Evolutionary conservation across 2,888 invertebrate species (phyloP).

Genomic region (Bembecia ichneumoniformis): DNA sequence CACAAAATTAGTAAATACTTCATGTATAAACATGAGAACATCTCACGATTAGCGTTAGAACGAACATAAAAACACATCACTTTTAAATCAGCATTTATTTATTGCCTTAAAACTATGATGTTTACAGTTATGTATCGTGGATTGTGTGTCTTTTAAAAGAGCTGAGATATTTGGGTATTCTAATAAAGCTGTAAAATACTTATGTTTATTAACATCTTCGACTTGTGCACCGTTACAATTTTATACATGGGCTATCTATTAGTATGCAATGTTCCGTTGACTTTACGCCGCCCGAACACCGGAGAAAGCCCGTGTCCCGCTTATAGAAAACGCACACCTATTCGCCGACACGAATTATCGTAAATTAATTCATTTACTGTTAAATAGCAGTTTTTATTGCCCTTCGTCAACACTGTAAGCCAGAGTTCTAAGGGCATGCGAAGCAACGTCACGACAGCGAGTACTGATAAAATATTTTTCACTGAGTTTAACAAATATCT

Average conservation of each 20-base stretch:
- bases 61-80: neutral
- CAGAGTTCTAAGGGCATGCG: slow-evolving; percentile 29
- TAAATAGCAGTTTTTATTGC: slow-evolving; percentile 40
- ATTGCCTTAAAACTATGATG: neutral
- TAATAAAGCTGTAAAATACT: slow-evolving; percentile 57
- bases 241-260: slow-evolving; percentile 55
- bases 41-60: too few species aligned
- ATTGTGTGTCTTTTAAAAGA: slow-evolving; percentile 49
- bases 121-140: slow-evolving; percentile 39
- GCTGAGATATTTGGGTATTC: slow-evolving; percentile 35
- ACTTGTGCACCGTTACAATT: slow-evolving; percentile 60
- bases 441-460: neutral
- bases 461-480: too few species aligned
- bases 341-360: slow-evolving; percentile 43
- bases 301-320: slow-evolving; percentile 59
- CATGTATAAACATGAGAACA: too few species aligned
- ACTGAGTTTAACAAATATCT: too few species aligned
- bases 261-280: slow-evolving; percentile 57
- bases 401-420: slow-evolving; percentile 31
- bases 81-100: neutral
- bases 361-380: slow-evolving; percentile 46
- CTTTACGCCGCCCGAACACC: slow-evolving; percentile 38
- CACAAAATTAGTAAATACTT: too few species aligned
- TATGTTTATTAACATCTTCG: slow-evolving; percentile 50
- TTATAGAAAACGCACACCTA: slow-evolving; percentile 40